phyloP scores from a whole-genome alignment of 2,888 invertebrate genomes.

The Invenusta paracnida region DNA sequence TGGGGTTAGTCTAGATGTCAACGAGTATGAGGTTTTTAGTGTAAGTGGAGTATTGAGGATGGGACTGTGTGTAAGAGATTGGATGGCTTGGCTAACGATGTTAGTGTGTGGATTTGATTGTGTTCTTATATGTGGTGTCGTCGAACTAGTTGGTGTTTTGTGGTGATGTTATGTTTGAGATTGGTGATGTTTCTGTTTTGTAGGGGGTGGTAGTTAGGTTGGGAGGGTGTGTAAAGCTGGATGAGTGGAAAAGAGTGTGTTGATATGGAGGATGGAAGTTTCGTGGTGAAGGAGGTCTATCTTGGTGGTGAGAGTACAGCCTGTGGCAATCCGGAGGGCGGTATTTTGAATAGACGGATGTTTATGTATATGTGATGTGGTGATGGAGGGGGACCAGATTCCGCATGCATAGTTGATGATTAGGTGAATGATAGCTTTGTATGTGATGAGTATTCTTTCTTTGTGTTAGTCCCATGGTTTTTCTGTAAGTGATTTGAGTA shows the following conservation, averaged over 20 bases:
- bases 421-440: background rate
- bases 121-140: no score
- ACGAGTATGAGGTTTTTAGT: no score
- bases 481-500: background rate
- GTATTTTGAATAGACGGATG: background rate
- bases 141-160: no score
- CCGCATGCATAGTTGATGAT: background rate
- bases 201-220: background rate
- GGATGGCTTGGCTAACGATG: no score
- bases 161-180: background rate
- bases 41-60: no score
- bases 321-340: background rate
- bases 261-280: background rate
- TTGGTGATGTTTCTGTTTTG: background rate
- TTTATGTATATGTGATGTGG: background rate
- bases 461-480: background rate
- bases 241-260: background rate
- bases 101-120: no score
- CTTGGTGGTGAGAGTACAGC: background rate
- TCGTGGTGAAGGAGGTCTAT: background rate
- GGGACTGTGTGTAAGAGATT: no score
- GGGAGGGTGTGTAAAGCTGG: background rate
- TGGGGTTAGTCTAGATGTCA: no score
- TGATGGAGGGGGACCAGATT: background rate
- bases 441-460: background rate